These are phyloP conservation scores for Haliclona indistincta DNA, from an alignment of 37 sponge, comb jelly and placozoan genomes.

Conservation along the genomic window DNA sequence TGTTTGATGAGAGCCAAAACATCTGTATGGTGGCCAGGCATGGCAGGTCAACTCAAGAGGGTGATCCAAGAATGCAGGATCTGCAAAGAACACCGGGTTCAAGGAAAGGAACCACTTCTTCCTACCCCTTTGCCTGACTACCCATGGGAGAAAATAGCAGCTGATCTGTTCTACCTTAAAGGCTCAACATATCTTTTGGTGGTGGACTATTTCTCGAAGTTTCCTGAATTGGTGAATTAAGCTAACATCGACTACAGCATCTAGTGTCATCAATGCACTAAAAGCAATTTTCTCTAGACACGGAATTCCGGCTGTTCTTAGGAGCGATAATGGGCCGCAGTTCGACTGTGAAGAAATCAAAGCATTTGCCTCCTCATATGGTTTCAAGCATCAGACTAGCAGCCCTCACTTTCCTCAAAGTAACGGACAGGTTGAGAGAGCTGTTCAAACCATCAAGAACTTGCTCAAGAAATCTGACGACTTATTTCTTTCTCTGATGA, in stretches of 20 bases:
- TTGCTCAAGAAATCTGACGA: constrained; percentile 17
- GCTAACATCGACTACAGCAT: constrained; percentile 12
- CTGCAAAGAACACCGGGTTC: neutral
- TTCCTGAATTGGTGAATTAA: constrained; percentile 42
- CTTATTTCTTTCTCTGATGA: constrained; percentile 27
- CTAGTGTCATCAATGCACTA: constrained; percentile 14
- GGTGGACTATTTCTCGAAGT: constrained; percentile 48
- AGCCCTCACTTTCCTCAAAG: constrained; percentile 55
- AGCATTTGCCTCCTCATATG: constrained; percentile 12
- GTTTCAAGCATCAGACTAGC: constrained; percentile 20
- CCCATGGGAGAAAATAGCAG: constrained; percentile 53
- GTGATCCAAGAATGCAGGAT: constrained; percentile 2
- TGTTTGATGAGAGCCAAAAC: constrained; percentile 4
- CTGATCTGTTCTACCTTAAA: constrained; percentile 38
- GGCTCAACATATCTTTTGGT: constrained; percentile 15
- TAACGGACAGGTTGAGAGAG: constrained; percentile 38
- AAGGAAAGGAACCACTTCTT: constrained; percentile 13
- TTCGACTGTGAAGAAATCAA: constrained; percentile 20
- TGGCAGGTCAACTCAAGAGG: constrained; percentile 7
- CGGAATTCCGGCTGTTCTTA: constrained; percentile 19
- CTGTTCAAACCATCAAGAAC: constrained; percentile 38
- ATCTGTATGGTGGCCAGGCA: constrained; percentile 58
- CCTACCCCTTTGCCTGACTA: constrained; percentile 41
- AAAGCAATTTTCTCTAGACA: constrained; percentile 28
- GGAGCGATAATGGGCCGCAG: constrained; percentile 50